phyloP scores from a whole-genome alignment of 1,140 invertebrate species.

The Pinna nobilis region DNA sequence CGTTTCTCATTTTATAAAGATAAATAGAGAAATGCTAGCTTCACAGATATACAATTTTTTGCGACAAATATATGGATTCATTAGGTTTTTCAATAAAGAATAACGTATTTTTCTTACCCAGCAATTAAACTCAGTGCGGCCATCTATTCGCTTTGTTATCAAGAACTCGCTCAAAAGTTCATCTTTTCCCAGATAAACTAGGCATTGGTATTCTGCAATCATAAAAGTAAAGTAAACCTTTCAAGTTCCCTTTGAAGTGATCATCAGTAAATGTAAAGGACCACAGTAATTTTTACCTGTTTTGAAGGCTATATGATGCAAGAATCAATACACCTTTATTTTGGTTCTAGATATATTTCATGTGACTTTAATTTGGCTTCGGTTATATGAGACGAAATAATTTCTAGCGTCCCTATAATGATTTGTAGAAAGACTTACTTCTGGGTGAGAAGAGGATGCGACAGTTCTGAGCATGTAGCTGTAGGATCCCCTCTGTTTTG shows the following conservation, averaged over 20 bases:
- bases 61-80: too few relatives aligned
- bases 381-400: too few relatives aligned
- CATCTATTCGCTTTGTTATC: slow-evolving; percentile 56
- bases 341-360: not conserved
- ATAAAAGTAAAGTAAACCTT: too few relatives aligned
- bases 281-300: not conserved
- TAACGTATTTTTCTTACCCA: too few relatives aligned
- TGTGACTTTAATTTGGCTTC: too few relatives aligned
- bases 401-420: too few relatives aligned
- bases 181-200: slow-evolving; percentile 48
- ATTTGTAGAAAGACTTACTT: too few relatives aligned
- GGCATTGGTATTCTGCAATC: slow-evolving; percentile 57
- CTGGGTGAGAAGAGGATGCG: not conserved
- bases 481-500: slow-evolving; percentile 40
- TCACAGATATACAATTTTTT: too few relatives aligned
- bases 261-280: not conserved
- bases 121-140: slow-evolving; percentile 54
- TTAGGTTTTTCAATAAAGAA: too few relatives aligned
- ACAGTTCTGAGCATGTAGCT: slow-evolving; percentile 47
- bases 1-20: too few relatives aligned
- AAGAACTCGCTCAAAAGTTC: slow-evolving; percentile 42
- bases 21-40: too few relatives aligned
- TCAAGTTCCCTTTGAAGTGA: not conserved
- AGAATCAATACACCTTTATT: not conserved
- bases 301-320: not conserved